A percentile compares a stretch with the other conserved stretches of the same genome.
These are phyloP conservation scores for Aspidapion aeneum DNA, from an alignment of 2,888 invertebrate species.

Conservation along the genomic window DNA sequence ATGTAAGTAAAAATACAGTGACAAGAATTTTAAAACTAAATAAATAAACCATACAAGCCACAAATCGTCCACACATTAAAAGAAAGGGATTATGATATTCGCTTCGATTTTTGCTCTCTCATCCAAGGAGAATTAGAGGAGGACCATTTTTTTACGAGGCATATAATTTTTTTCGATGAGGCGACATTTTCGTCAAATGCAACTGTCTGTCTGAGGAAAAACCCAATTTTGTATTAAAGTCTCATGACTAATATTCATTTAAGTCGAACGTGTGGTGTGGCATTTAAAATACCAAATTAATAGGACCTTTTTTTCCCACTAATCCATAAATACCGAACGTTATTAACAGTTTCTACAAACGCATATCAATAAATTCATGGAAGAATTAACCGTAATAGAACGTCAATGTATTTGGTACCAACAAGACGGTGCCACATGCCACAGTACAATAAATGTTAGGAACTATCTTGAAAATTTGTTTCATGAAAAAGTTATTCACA, in stretches of 20 bases:
- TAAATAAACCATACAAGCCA: constrained; percentile 5
- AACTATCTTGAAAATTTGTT: neutral
- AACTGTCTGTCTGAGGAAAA: constrained; percentile 5
- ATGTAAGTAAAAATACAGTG: constrained; percentile 7
- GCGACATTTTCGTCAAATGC: neutral
- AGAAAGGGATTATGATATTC: constrained; percentile 12
- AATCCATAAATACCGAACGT: neutral
- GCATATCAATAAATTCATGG: neutral
- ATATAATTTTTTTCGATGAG: constrained; percentile 1
- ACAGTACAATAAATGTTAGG: no score
- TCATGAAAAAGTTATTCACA: neutral
- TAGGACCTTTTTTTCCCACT: constrained; percentile 16
- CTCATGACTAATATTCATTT: constrained; percentile 11
- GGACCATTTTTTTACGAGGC: constrained; percentile 11
- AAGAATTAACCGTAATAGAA: neutral
- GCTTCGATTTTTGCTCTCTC: constrained; percentile 13
- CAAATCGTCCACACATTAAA: constrained; percentile 5
- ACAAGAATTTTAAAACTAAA: constrained; percentile 3
- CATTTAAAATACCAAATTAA: constrained; percentile 14
- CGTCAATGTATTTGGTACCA: neutral
- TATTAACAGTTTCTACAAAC: neutral
- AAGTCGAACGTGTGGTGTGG: constrained; percentile 12
- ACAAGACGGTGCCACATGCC: no score
- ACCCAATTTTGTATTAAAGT: constrained; percentile 1
- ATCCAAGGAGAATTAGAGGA: constrained; percentile 17